Evolutionary conservation across 2,888 invertebrate species (phyloP), one percentile per base, ranked within the genome.

Genomic region (Corbicula japonica): DNA sequence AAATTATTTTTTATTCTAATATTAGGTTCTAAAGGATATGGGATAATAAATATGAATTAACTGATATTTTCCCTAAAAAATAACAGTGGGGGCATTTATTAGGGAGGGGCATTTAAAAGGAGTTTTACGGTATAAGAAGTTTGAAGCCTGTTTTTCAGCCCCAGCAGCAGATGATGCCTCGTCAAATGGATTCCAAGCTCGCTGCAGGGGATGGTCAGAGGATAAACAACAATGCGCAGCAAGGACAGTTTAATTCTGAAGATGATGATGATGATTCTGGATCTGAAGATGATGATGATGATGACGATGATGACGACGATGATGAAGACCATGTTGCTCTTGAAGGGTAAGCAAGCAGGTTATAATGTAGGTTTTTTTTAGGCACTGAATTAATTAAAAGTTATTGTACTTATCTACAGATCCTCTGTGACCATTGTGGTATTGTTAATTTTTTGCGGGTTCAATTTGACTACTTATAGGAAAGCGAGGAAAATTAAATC

Each of bases 241-340:
- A 63, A 38, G 83, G 77, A 38, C 90, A 88, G 83, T 88, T 87
- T 63, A 87, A 89, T 69, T 88, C 87, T 6, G 89, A 90, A 38
- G 89, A 88, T 75, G 90, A 90, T 32, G 88, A 89, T 69, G 88
- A 87, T 52, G 79, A 79, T 10, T 77, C 86, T 52, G 87, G 87
- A 62, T 87, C 87, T 61, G 88, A 88, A 66, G 87, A 87, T 72
- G 87, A 88, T 70, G 88, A 88, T 32, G 89, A 88, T 60, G 90
- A 89, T 63, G 88, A 88, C 56, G 90, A 90, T 65, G 90, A 89
- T 54, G 88, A 88, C 56, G 88, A 88, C 41, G 88, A 89, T 69
- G 87, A 76, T 72, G 77, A 75, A 63, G 81, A 81, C 63, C 75
- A 83, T 72, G 76, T 80, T 15, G 79, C 79, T 1, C 63, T 76